Evolutionary conservation across 2,797 vertebrate species (phyloP), one percentile per base, ranked within the genome.

Genomic region (Labeo calbasu): DNA sequence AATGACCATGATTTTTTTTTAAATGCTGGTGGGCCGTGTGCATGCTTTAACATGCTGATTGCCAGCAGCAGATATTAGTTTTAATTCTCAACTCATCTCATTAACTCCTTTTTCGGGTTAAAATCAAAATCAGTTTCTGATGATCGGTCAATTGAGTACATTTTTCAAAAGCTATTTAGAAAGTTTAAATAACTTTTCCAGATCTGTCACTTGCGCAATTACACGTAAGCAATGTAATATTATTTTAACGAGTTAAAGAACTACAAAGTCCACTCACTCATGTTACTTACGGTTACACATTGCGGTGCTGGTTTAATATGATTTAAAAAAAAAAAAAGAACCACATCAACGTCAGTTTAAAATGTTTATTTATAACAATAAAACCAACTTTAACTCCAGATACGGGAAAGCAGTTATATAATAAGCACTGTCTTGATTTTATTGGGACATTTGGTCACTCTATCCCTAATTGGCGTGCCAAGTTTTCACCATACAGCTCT

Each of bases 401-500:
- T 75, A 55, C 15, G 28, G 63, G 25, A 32, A 32, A 19, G 63
- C 17, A 65, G 63, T 75, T 75, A 55, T 8, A 55, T 53, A 53
- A 21, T 36, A 7, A 75, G 50, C 14, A 65, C 63, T 36, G 28
- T 36, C 12, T n/a, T 55, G 28, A 55, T 55, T 55, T 36, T 21
- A 75, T 55, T 73, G 71, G 50, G 71, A 53, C 48, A 53, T 73
- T 73, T 73, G 10, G 25, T 71, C 13, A 73, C 50, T 48, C 68
- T 70, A 70, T 70, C 12, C n/a, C 43, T 71, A 50, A 75, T 55
- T 55, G 51, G 19, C 36, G 51, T 14, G 50, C 25, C 50, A 55
- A 55, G 51, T 55, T 65, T 75, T 75, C 5, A 73, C 50, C 50
- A 73, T 53, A 73, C 15, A 32, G 72, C 28, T 36, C 19, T 55